These are phyloP conservation scores for Paradoxurus hermaphroditus DNA, from an alignment of 2,113 vertebrate species.

Conservation along the genomic window DNA sequence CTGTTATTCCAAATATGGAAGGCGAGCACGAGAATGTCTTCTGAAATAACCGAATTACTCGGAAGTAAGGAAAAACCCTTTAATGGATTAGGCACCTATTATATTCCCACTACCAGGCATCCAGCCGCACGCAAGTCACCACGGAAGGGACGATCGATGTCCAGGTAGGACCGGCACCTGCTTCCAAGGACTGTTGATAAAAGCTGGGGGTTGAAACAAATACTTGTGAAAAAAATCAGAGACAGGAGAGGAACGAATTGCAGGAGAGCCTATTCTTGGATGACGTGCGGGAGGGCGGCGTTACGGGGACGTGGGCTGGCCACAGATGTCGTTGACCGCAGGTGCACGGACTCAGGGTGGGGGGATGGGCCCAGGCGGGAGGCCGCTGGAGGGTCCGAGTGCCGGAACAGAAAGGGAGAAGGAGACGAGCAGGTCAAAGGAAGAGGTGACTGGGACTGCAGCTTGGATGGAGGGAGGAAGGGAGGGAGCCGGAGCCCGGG, in stretches of 20 bases:
- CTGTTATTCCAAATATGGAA: rapidly evolving
- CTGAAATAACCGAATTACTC: neutral
- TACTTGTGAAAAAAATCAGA: neutral
- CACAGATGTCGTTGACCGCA: rapidly evolving
- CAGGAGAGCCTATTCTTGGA: too few relatives aligned
- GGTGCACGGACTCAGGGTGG: too few relatives aligned
- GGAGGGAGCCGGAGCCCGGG: neutral
- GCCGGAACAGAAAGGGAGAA: neutral
- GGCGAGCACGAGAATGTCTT: neutral
- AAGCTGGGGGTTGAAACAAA: neutral
- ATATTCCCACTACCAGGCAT: rapidly evolving
- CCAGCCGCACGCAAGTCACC: neutral
- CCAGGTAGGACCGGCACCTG: neutral
- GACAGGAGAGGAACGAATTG: neutral
- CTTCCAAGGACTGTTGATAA: neutral
- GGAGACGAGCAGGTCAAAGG: neutral
- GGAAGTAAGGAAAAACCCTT: neutral
- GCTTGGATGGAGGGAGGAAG: neutral
- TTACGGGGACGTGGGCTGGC: neutral
- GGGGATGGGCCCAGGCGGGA: neutral
- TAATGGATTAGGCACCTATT: too few relatives aligned
- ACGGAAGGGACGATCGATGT: rapidly evolving
- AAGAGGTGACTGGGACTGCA: rapidly evolving
- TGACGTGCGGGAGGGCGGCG: rapidly evolving
- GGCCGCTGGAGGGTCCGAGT: rapidly evolving